phyloP scores from a whole-genome alignment of 2,888 invertebrate species.

The Cylindroiulus punctatus region DNA sequence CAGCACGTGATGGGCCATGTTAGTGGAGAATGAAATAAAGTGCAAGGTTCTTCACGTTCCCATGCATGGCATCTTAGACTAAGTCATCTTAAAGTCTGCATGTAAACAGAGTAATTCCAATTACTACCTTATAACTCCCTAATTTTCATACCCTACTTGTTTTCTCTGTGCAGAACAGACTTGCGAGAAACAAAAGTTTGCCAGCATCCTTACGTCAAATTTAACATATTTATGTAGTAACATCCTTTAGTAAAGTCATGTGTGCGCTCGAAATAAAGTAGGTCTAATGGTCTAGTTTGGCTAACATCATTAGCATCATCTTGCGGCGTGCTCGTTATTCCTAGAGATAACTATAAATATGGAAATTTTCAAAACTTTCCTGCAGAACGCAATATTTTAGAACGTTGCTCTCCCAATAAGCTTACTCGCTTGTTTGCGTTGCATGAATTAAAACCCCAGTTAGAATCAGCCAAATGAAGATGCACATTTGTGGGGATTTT shows the following conservation, averaged over 20 bases:
- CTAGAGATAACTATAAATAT: neutral
- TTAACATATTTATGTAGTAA: neutral
- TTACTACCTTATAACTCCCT: no score
- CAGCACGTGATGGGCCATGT: no score
- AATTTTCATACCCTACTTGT: no score
- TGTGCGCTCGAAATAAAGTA: neutral
- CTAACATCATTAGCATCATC: neutral
- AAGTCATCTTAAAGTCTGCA: no score
- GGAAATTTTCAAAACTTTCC: neutral
- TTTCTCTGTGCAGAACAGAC: no score
- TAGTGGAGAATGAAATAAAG: no score
- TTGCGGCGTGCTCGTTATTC: neutral
- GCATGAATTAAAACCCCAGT: neutral
- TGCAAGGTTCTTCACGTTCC: no score
- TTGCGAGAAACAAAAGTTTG: no score
- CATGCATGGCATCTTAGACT: no score
- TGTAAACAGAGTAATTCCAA: no score
- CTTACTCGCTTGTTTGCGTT: neutral
- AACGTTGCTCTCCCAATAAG: neutral
- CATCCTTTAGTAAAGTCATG: neutral
- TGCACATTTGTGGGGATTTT: neutral
- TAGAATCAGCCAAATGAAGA: neutral
- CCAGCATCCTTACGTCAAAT: no score
- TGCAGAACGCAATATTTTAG: neutral
- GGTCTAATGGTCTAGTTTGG: neutral